A percentile compares a stretch with the other conserved stretches of the same genome.
phyloP scores from a whole-genome alignment of 2,113 vertebrate genomes.

The Dipodomys merriami region DNA sequence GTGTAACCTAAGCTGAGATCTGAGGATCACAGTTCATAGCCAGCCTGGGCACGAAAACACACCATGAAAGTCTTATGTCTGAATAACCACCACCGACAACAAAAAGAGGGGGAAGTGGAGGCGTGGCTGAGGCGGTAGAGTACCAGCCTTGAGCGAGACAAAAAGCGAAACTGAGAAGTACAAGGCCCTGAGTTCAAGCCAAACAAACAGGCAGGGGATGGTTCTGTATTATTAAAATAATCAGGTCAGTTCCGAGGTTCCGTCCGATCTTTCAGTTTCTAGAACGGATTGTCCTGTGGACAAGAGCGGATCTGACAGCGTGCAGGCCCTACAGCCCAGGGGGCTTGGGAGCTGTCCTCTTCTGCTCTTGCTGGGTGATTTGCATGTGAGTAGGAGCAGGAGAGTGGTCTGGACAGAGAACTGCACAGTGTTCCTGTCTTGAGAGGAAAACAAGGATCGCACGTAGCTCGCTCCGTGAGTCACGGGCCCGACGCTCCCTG shows the following conservation, averaged over 20 bases:
- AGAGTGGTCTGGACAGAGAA: neutral
- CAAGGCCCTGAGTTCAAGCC: too few relatives aligned
- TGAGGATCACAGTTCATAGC: too few relatives aligned
- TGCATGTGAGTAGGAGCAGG: neutral
- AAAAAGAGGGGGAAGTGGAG: too few relatives aligned
- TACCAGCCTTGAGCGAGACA: too few relatives aligned
- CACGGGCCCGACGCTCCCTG: neutral
- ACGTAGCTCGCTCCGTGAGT: neutral
- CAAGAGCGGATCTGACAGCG: fast-evolving
- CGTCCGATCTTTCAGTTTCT: neutral
- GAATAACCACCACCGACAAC: too few relatives aligned
- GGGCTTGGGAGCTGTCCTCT: neutral
- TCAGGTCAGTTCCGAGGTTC: neutral
- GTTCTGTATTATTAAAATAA: neutral
- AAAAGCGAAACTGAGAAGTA: too few relatives aligned
- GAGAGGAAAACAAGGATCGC: conserved; percentile 7
- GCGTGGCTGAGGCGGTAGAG: too few relatives aligned
- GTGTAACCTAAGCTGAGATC: neutral
- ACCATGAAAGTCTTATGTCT: too few relatives aligned
- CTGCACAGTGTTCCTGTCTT: neutral
- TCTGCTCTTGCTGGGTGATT: neutral
- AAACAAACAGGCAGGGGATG: too few relatives aligned
- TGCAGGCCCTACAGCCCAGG: neutral
- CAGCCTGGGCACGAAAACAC: too few relatives aligned
- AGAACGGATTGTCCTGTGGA: neutral